Evolutionary conservation across 2,113 vertebrate genomes (phyloP), one percentile per base, ranked within the genome.

Genomic region (Xenopus borealis): DNA sequence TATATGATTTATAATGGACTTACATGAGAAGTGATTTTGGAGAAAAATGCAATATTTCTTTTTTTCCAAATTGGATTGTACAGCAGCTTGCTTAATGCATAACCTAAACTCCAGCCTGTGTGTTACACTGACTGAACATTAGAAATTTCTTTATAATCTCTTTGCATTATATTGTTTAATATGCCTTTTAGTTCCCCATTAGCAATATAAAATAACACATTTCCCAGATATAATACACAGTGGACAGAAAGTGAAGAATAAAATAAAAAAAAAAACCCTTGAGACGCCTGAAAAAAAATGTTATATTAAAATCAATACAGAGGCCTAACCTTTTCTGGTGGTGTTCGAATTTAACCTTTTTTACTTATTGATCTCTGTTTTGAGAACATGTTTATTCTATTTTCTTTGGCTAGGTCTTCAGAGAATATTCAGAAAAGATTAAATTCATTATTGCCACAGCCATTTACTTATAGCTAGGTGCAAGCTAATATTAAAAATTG

Each of bases 381-480:
- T 89, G 87, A 90, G 88, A 87, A 86, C 85, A 85, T 90, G 88
- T 88, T 92, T 90, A 88, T 90, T 91, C 81, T 85, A 83, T 75
- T 86, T 86, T 87, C 81, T 84, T 80, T 88, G 80, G 65, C 75
- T 68, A 78, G 80, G 79, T 80, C 79, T 79, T 68, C 72, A 84
- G 83, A 85, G 82, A 82, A 62, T 77, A 65, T 72, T 78, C 75
- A 78, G 71, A 52, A 74, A 74, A 79, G 33, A 81, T 57, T 62
- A 81, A 80, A 75, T 62, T 76, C 77, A 76, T 75, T 79, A 78
- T 85, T 79, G 55, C 67, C 30, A 12, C 73, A 55, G 77, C 79
- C 30, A 68, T 79, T 81, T 80, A 0, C 55, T n/a, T 82, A 83
- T 86, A 75, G 33, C 33, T 40, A 40, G 3, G 33, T 40, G 5